These are phyloP conservation scores for Aegypius monachus DNA, from an alignment of 2,113 vertebrate species.

Conservation along the genomic window DNA sequence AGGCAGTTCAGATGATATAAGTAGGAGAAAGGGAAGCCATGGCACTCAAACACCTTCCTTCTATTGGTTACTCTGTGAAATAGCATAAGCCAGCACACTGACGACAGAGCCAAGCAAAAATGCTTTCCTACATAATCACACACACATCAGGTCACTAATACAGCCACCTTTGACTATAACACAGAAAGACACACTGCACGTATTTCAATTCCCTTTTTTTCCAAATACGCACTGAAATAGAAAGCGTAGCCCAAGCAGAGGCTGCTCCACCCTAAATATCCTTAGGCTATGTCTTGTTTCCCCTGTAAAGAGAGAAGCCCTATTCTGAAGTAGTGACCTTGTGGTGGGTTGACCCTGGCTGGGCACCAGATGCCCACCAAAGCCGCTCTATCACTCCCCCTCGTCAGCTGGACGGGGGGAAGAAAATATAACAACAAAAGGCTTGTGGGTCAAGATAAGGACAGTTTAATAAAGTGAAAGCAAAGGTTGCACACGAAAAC, in stretches of 20 bases:
- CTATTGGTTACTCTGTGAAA: neutral
- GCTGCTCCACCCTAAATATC: neutral
- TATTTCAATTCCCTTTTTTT: neutral
- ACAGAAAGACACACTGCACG: neutral
- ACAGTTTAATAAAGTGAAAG: too few species aligned
- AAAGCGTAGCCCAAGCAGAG: neutral
- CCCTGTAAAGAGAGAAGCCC: neutral
- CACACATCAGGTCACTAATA: neutral
- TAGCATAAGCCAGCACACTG: neutral
- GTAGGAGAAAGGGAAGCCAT: neutral
- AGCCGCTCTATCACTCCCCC: too few species aligned
- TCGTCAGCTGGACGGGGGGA: too few species aligned
- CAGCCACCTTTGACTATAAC: neutral
- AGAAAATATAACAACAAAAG: too few species aligned
- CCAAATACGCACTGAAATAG: neutral
- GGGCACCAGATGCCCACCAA: too few species aligned
- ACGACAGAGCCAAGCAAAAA: neutral
- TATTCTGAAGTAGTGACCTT: neutral
- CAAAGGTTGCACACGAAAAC: fast-evolving
- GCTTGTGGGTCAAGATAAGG: too few species aligned
- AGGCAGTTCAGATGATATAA: neutral
- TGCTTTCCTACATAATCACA: neutral
- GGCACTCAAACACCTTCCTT: neutral
- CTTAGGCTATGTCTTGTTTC: neutral
- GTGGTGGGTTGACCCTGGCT: too few species aligned